Conservation (phyloP, 2,797 vertebrate genomes). For the Phoeniculus purpureus region DNA sequence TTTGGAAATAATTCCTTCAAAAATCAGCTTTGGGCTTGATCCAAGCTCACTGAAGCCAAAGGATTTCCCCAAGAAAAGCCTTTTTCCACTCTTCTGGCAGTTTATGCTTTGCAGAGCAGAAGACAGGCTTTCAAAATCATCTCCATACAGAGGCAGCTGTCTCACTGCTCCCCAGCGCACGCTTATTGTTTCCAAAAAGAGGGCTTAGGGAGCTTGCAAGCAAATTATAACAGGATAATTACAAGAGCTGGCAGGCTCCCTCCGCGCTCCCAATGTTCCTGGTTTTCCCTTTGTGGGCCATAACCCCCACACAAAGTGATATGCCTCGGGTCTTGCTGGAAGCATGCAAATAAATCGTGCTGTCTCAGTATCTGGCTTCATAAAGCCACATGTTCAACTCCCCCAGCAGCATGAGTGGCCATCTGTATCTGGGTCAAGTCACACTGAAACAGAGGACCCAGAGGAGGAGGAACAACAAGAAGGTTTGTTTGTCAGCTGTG, state of each 20-base stretch:
- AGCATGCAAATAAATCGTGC: neutral
- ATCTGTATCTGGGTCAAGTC: neutral
- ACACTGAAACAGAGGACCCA: neutral
- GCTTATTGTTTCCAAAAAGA: slow-evolving; percentile 38
- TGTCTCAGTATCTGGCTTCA: neutral
- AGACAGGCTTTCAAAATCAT: slow-evolving; percentile 14
- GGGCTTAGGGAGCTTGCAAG: slow-evolving; percentile 19
- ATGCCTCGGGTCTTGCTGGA: neutral
- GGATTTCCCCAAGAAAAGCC: neutral
- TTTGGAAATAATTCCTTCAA: neutral
- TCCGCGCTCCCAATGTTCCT: neutral
- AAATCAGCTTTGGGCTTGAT: slow-evolving; percentile 8
- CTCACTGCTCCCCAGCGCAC: neutral
- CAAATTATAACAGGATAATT: slow-evolving; percentile 44
- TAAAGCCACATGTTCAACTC: neutral
- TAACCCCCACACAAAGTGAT: slow-evolving; percentile 27
- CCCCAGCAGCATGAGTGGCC: neutral
- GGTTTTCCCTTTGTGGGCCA: neutral
- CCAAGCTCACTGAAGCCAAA: slow-evolving; percentile 21
- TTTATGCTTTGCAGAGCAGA: slow-evolving; percentile 24
- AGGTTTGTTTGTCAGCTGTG: neutral
- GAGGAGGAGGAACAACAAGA: neutral
- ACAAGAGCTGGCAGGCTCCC: slow-evolving; percentile 22
- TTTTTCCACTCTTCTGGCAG: slow-evolving; percentile 13
- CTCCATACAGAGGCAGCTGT: slow-evolving; percentile 14